Base-by-base conservation (phyloP, 2,113 vertebrate species). In the Peromyscus polionotus region DNA sequence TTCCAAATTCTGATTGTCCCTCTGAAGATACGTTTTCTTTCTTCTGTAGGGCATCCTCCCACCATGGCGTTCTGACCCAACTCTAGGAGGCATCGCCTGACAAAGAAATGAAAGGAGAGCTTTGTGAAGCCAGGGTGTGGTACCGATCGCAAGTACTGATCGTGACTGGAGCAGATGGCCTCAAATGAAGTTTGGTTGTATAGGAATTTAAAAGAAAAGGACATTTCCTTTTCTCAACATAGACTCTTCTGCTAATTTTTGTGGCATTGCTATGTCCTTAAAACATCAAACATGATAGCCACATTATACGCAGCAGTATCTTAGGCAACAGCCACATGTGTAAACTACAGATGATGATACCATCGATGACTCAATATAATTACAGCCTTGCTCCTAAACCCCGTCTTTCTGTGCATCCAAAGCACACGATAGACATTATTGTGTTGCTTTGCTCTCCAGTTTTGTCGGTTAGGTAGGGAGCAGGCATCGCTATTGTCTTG, bases 241-340 rank as follows among this genome's bases (percentile, higher is more conserved):
- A n/a, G 26, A 10, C 61, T 86, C 75, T 88, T 95, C 80, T 96
- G 28, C 72, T 87, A 88, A 91, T 51, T 92, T 90, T 36, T 90
- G 31, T 42, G 59, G 73, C 5, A 59, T 65, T 24, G 20, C 24
- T n/a, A 31, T 51, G 39, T 95, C 54, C 80, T 92, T 90, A 94
- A 92, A 96, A 86, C 84, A 89, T 73, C 75, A 57, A 73, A 73
- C 31, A 17, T 2, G 65, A 72, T 42, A 59, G 24, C 61, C 88
- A 94, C 84, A 75, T 77, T 51, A 91, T 39, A 83, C n/a, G 75
- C 95, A 79, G 33, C 86, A 28, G 45, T 92, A 61, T 92, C 81
- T 97, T 61, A 86, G 85, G 75, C 77, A 67, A 75, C 80, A 39
- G 67, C 59, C 80, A n/a, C 57, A 14, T 31, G 3, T 67, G 20